These are phyloP conservation scores for Bombylius major DNA, from an alignment of 2,888 invertebrate species.

Conservation along the genomic window DNA sequence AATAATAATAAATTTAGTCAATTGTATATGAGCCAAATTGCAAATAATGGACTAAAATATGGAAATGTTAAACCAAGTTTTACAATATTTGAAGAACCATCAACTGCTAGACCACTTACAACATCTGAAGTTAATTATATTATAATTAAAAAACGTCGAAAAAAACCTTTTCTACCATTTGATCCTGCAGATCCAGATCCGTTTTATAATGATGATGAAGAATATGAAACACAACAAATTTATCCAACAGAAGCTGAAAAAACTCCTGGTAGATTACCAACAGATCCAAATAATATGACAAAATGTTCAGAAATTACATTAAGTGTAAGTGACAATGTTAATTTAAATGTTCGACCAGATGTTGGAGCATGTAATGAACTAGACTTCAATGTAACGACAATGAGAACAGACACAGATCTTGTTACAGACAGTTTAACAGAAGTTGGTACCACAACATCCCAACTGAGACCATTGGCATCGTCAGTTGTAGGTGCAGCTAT, in stretches of 20 bases:
- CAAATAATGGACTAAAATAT: not conserved
- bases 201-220: conserved; percentile 5
- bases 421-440: not conserved
- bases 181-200: conserved; percentile 16
- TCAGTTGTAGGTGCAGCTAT: not conserved
- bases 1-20: not conserved
- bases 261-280: not conserved
- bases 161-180: conserved; percentile 1
- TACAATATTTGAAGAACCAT: not conserved
- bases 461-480: not conserved
- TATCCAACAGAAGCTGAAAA: not conserved
- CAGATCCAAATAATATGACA: not conserved
- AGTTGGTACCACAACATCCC: too few relatives aligned
- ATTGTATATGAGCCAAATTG: not conserved
- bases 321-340: conserved; percentile 9
- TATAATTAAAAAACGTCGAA: conserved; percentile 1
- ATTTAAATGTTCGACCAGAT: conserved; percentile 10
- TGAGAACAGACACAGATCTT: not conserved
- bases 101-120: not conserved
- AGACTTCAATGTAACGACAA: conserved; percentile 5
- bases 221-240: not conserved
- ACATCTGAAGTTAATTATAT: not conserved
- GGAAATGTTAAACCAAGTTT: not conserved
- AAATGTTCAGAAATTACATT: conserved; percentile 10
- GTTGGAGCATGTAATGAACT: conserved; percentile 6